These are phyloP conservation scores for Hydractinia echinata DNA, from an alignment of 30 jellyfish, hydroid and myxozoan genomes.

Conservation along the genomic window DNA sequence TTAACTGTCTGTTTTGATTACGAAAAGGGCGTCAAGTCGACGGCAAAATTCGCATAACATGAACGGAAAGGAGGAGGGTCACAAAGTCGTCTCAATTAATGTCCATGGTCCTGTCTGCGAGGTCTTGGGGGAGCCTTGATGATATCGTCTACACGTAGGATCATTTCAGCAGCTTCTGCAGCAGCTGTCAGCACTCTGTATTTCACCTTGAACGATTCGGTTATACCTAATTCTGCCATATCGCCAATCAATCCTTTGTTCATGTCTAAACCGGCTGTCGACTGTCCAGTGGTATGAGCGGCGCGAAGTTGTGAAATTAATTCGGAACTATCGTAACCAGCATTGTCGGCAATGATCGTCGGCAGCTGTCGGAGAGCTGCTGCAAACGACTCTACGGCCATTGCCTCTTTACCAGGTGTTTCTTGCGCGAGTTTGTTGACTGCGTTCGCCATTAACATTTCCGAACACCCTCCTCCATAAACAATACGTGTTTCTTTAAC, in stretches of 20 bases:
- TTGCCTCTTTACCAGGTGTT: constrained; percentile 95
- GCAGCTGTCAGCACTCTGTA: constrained; percentile 79
- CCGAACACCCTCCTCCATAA: constrained; percentile 97
- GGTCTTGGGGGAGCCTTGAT: constrained; percentile 90
- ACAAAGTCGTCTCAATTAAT: not conserved
- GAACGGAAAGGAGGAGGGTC: no score
- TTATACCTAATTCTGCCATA: constrained; percentile 70
- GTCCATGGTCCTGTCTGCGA: constrained; percentile 13
- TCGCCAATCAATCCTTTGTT: constrained; percentile 79
- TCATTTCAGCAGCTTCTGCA: constrained; percentile 97
- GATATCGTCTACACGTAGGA: constrained; percentile 92
- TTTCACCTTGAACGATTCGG: constrained; percentile 85
- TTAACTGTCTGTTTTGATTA: no score
- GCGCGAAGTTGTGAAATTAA: constrained; percentile 93
- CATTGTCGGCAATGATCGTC: constrained; percentile 95
- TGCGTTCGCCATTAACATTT: constrained; percentile 96
- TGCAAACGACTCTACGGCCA: constrained; percentile 90
- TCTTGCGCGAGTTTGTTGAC: constrained; percentile 78
- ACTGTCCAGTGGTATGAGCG: constrained; percentile 79
- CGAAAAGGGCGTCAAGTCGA: no score
- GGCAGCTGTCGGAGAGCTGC: constrained; percentile 94
- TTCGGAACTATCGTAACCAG: constrained; percentile 91
- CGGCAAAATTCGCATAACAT: no score
- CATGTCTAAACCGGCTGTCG: constrained; percentile 85
- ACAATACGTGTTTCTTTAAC: constrained; percentile 87